These are phyloP conservation scores for Oxyura jamaicensis DNA, from an alignment of 2,113 vertebrate genomes.

Conservation along the genomic window DNA sequence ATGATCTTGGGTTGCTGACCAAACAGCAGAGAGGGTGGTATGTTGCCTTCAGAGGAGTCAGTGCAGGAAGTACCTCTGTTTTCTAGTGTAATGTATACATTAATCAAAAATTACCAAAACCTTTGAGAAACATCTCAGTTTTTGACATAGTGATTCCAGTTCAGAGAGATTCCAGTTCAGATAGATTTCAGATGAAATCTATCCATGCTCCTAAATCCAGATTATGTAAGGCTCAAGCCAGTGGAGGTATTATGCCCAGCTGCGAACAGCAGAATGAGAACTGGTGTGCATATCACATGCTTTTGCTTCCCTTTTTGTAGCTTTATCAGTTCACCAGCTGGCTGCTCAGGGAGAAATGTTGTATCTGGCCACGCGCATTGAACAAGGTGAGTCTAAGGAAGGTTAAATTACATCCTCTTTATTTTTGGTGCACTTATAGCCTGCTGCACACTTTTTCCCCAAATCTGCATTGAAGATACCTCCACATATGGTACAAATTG, in stretches of 20 bases:
- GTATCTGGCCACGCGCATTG: constrained; percentile 93
- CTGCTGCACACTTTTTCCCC: neutral
- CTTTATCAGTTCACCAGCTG: constrained; percentile 94
- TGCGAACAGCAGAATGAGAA: neutral
- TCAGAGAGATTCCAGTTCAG: neutral
- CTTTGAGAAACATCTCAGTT: neutral
- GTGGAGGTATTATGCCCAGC: neutral
- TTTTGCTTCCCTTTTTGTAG: constrained; percentile 73
- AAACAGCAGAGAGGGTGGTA: neutral
- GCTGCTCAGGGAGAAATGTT: constrained; percentile 98
- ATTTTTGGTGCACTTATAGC: neutral
- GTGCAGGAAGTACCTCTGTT: neutral
- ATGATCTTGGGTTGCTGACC: neutral
- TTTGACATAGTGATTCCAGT: neutral
- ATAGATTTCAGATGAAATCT: neutral
- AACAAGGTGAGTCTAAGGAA: constrained; percentile 85
- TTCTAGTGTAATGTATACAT: neutral
- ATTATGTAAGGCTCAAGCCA: neutral
- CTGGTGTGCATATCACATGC: accelerated
- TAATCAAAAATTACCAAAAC: neutral
- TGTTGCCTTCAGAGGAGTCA: neutral
- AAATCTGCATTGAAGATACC: neutral
- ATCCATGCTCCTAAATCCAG: neutral
- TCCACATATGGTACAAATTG: neutral
- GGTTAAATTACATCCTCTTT: neutral